phyloP scores from a whole-genome alignment of 2,797 vertebrate genomes.

The Synaphobranchus kaupii region DNA sequence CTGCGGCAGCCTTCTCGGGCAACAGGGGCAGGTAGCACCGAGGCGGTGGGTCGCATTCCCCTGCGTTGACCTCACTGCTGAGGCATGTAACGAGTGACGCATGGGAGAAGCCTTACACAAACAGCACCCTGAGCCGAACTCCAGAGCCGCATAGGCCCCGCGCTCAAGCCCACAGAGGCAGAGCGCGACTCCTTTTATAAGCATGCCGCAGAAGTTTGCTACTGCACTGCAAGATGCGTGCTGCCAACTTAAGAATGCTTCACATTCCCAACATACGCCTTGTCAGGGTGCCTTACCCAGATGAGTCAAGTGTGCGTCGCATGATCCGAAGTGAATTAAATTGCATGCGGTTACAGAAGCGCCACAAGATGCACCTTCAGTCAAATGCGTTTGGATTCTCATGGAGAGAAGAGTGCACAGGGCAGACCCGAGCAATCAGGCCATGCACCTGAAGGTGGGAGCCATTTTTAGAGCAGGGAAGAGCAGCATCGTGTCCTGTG shows the following conservation, averaged over 20 bases:
- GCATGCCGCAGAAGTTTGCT: slow-evolving; percentile 32
- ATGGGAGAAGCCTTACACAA: neutral
- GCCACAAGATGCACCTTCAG: neutral
- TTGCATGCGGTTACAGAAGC: neutral
- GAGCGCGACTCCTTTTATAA: slow-evolving; percentile 33
- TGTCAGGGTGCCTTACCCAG: neutral
- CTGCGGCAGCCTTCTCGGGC: slow-evolving; percentile 1
- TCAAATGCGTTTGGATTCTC: neutral
- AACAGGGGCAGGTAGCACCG: neutral
- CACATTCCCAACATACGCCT: slow-evolving; percentile 39
- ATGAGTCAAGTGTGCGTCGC: neutral
- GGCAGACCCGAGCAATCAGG: neutral
- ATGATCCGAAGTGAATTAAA: neutral
- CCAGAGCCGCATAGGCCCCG: neutral
- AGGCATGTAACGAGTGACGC: neutral
- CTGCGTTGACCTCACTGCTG: neutral
- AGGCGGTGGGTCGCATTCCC: neutral
- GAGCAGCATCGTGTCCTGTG: neutral
- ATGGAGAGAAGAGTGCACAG: neutral
- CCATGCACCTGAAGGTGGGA: neutral
- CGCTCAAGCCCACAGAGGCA: neutral
- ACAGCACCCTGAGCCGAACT: neutral
- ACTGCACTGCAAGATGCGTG: neutral
- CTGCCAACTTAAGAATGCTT: slow-evolving; percentile 39
- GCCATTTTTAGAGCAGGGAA: neutral